Conservation (phyloP, 2,113 vertebrate species). For the Lasiurus cinereus region DNA sequence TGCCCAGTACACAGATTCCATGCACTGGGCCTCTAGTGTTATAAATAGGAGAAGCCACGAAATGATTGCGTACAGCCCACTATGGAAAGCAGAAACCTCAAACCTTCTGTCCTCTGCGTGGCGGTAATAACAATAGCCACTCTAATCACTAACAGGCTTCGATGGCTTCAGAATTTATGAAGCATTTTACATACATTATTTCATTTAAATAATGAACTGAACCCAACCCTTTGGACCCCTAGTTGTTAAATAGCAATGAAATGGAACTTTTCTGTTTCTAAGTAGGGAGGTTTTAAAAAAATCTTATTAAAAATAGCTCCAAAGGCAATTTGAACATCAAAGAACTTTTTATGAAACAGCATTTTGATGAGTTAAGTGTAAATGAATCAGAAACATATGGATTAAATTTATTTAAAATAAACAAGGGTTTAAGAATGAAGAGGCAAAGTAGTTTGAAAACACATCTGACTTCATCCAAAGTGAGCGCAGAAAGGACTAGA, state of each 20-base stretch:
- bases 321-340: slow-evolving; percentile 83
- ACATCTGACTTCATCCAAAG: slow-evolving; percentile 70
- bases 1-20: too few species aligned
- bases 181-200: slow-evolving; percentile 80
- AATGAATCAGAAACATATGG: slow-evolving; percentile 83
- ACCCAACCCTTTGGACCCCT: slow-evolving; percentile 46
- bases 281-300: slow-evolving; percentile 58
- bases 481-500: neutral
- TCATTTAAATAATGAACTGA: slow-evolving; percentile 75
- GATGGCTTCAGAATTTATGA: slow-evolving; percentile 65
- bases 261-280: slow-evolving; percentile 80
- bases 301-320: slow-evolving; percentile 81
- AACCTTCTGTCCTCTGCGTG: neutral
- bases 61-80: neutral
- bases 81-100: neutral
- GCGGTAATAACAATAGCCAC: neutral
- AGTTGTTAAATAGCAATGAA: slow-evolving; percentile 77
- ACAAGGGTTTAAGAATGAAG: slow-evolving; percentile 80
- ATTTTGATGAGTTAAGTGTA: slow-evolving; percentile 85
- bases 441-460: slow-evolving; percentile 75
- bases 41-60: neutral
- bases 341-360: slow-evolving; percentile 80
- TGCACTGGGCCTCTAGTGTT: neutral
- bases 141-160: slow-evolving; percentile 51
- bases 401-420: slow-evolving; percentile 82